Base-by-base conservation (phyloP, 2,888 invertebrate genomes). In the Bombylius discolor region DNA sequence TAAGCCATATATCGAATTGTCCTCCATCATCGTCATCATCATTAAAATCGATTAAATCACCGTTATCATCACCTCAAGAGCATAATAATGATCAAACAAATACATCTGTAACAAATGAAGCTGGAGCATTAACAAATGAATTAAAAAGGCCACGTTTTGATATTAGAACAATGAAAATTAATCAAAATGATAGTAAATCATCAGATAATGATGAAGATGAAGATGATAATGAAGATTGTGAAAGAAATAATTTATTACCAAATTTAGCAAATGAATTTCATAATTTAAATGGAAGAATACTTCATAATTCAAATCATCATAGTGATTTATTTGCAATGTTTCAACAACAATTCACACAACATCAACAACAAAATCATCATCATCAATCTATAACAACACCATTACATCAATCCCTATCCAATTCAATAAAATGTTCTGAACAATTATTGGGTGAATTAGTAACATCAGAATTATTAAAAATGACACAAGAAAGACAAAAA, bases 381-480 rank as follows among this genome's bases (percentile, higher is more conserved):
- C 59, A 60, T n/a, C 5, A 55, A 62, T 11, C 51, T 58, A 32
- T 62, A 66, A 11, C 68, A 68, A 52, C 56, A 63, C 9, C 57
- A 56, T 7, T 11, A 42, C 57, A 59, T 51, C 58, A 54, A 46
- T 11, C 50, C 11, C 45, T 47, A 23, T 53, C 54, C 46, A 59
- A 60, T 23, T 58, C 61, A n/a, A 68, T 70, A 11, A 67, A 73
- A 12, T 67, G 67, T 33, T 73, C 74, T 5, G 74, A 74, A 56
- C 72, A 74, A 59, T 62, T 74, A 42, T 63, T 74, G 31, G 74
- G 74, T 11, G 74, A 74, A 59, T 61, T 74, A 49, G 74, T 74
- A 0, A 74, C 74, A 49, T 70, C 72, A 4, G 74, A 74, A 59
- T 61, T 74, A 11, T 58, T 73, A 3, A 74, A 73, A 63, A 74